Evolutionary conservation across 2,113 vertebrate genomes (phyloP), one percentile per base, ranked within the genome.

Genomic region (Eptatretus burgeri): DNA sequence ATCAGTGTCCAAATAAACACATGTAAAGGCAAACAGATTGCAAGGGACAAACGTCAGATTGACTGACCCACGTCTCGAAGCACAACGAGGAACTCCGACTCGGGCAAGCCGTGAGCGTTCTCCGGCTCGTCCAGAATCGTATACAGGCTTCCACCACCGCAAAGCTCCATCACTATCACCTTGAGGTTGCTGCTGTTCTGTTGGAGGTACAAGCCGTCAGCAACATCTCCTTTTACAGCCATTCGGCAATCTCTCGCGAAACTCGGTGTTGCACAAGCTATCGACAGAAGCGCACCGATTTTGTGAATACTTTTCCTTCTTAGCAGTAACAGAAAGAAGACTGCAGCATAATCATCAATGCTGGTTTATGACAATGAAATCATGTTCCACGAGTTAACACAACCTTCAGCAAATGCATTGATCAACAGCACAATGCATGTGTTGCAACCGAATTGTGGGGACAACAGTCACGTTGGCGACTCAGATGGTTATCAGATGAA

Each of bases 121-220:
- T 83, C 83, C 0, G 91, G 82, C 68, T 98, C 91, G 73, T 98
- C 91, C 66, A 98, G 70, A 10, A 95, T 87, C 1, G 87, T 94
- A 68, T 93, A 98, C 64, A 98, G 80, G 68, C 87, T 94, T 2
- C 87, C 91, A 62, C 85, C 93, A 0, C 88, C 85, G 71, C 91
- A 98, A 65, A 88, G 95, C 75, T 98, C 91, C 91, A 95, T 98
- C 66, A 98, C 82, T 70, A 98, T 75, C 12, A 98, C 91, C 77
- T 98, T 98, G 70, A 95, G 83, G 52, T 85, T 81, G 14, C 81
- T 81, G 17, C 85, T 85, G 64, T 83, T 81, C 88, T 81, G 56
- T 60, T 20, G 27, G 20, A 73, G 49, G 19, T 64, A 50, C n/a
- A 49, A 60, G 18, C 51, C 49, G 13, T 62, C 10, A 66, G 12